Evolutionary conservation across 35 echinoderm and acorn worm species (phyloP).

Genomic region (Diadema setosum): DNA sequence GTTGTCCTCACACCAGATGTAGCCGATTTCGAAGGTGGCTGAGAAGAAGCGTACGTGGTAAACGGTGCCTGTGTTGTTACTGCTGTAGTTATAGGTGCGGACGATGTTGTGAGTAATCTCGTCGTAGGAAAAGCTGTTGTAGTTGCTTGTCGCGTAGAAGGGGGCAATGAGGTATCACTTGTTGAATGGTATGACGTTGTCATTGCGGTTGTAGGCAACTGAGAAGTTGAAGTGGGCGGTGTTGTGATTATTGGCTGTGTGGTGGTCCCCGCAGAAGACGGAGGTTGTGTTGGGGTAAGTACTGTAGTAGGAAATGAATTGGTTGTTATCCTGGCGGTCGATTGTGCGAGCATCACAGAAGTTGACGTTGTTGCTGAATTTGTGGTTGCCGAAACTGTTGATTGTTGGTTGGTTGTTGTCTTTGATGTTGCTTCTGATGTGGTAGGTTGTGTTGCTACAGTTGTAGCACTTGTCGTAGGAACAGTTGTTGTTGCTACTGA

Average conservation of each 20-base stretch:
- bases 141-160: too few relatives aligned
- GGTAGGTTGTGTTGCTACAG: background rate
- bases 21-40: too few relatives aligned
- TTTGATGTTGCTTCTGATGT: background rate
- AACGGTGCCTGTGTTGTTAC: background rate
- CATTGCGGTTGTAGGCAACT: too few relatives aligned
- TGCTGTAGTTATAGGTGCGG: background rate
- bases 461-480: background rate
- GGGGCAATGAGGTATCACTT: too few relatives aligned
- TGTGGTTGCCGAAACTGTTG: background rate
- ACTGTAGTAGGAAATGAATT: background rate
- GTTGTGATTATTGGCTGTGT: too few relatives aligned
- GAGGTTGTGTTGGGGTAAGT: background rate
- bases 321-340: background rate
- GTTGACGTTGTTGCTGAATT: background rate
- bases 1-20: background rate
- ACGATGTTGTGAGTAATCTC: background rate
- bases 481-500: background rate
- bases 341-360: background rate
- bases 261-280: background rate
- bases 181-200: too few relatives aligned
- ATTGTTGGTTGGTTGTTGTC: background rate
- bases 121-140: background rate
- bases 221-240: too few relatives aligned
- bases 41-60: too few relatives aligned